A percentile compares a stretch with the other conserved stretches of the same genome.
Conservation (phyloP, 2,797 vertebrate species). For the Prunella strophiata region DNA sequence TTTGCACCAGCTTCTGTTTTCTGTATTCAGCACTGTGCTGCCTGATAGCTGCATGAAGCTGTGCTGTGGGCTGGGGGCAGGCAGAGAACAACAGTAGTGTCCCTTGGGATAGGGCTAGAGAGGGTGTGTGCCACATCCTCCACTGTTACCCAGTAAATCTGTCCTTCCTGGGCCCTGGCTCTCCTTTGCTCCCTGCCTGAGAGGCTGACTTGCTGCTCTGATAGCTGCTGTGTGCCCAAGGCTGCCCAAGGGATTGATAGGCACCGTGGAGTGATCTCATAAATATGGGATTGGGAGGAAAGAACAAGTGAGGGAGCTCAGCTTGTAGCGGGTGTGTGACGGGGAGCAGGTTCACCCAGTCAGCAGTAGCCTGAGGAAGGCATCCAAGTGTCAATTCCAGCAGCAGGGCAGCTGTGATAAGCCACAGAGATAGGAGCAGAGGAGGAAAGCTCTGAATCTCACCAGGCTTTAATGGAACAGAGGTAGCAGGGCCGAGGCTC, state of each 20-base stretch:
- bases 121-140: rapidly evolving
- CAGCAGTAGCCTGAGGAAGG: neutral
- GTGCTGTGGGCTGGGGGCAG: neutral
- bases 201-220: neutral
- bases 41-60: neutral
- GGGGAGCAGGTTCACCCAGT: neutral
- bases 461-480: neutral
- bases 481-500: neutral
- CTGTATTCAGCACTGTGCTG: neutral
- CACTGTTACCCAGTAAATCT: neutral
- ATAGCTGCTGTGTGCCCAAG: neutral
- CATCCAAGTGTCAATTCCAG: neutral
- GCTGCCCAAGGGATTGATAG: neutral
- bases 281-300: neutral
- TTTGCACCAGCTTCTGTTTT: neutral
- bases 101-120: neutral
- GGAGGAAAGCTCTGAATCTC: neutral
- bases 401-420: neutral
- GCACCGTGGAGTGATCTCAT: neutral
- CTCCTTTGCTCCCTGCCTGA: neutral
- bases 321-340: rapidly evolving
- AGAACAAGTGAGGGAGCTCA: neutral
- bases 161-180: neutral
- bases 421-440: rapidly evolving
- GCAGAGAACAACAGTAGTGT: rapidly evolving